phyloP scores from a whole-genome alignment of 2,888 invertebrate species.

The Podotricha telesiphe region DNA sequence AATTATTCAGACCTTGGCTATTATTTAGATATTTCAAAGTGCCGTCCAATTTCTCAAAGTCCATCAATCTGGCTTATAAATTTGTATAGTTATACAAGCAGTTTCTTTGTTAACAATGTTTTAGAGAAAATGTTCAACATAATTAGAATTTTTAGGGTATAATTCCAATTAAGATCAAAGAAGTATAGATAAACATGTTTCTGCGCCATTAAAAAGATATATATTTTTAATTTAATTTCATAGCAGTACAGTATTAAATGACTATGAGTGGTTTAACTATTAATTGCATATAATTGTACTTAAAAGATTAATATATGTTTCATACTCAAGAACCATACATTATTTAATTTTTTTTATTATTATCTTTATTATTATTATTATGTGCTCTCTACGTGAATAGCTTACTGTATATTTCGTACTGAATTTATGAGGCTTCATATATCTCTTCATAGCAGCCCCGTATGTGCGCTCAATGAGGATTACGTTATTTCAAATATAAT shows the following conservation, averaged over 20 bases:
- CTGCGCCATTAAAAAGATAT: no score
- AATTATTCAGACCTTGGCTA: constrained; percentile 34
- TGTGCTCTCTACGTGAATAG: neutral
- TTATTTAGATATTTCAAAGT: constrained; percentile 27
- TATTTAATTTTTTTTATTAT: neutral
- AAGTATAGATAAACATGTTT: no score
- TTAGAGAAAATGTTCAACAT: neutral
- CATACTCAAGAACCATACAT: neutral
- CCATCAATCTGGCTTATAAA: constrained; percentile 3
- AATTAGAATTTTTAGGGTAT: neutral
- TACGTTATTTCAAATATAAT: constrained; percentile 26
- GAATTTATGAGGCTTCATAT: constrained; percentile 15
- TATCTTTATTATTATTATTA: neutral
- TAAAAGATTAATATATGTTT: no score
- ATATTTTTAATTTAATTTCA: no score
- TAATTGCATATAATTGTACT: no score
- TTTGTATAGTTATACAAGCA: constrained; percentile 2
- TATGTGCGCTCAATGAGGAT: constrained; percentile 10
- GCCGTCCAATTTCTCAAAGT: constrained; percentile 8
- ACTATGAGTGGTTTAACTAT: no score
- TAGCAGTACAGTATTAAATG: no score
- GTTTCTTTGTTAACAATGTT: neutral
- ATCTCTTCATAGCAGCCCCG: constrained; percentile 1
- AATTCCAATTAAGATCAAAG: no score
- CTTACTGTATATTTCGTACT: neutral